Evolutionary conservation across 2,888 invertebrate species (phyloP), one percentile per base, ranked within the genome.

Genomic region (Euzophera pinguis): DNA sequence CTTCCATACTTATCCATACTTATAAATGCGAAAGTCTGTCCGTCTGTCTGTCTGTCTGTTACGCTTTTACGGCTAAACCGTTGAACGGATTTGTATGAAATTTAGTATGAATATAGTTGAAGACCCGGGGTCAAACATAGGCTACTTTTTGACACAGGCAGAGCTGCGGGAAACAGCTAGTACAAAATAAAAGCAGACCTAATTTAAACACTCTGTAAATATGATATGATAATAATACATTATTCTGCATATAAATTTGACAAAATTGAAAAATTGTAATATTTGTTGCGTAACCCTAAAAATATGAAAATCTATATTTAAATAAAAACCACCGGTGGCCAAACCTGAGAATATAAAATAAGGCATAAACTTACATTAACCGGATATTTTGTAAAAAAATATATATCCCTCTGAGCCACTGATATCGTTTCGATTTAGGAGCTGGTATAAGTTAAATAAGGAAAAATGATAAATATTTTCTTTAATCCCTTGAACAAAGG

Each of bases 381-480:
- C 52, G 57, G 60, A 60, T 65, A 66, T 64, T 65, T 68, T 59
- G 43, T 57, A 53, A 53, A 55, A 48, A 67, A 66, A 73, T 65
- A 73, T 69, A 65, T 67, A 65, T 65, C 58, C 56, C 61, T 57
- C 61, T 60, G 59, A 60, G 58, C 49, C 57, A 50, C 55, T 64
- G 64, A 63, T 71, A 67, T 69, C 70, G 65, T 67, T 59, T 60
- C 56, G 52, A 55, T 59, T 59, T 56, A 52, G 53, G 50, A 54
- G 52, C 16, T 68, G 65, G 73, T 57, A 47, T 60, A 71, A 73
- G 54, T 47, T n/a, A 47, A 29, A 50, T 35, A n/a, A 35, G 22
- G 32, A 7, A 4, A 9, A 6, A 32, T 32, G 9, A 6, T 1
- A 32, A 32, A 9, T 32, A 32, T 32, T 32, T 4, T 32, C 8